phyloP scores from a whole-genome alignment of 2,888 invertebrate genomes.

The Torymus texanus region DNA sequence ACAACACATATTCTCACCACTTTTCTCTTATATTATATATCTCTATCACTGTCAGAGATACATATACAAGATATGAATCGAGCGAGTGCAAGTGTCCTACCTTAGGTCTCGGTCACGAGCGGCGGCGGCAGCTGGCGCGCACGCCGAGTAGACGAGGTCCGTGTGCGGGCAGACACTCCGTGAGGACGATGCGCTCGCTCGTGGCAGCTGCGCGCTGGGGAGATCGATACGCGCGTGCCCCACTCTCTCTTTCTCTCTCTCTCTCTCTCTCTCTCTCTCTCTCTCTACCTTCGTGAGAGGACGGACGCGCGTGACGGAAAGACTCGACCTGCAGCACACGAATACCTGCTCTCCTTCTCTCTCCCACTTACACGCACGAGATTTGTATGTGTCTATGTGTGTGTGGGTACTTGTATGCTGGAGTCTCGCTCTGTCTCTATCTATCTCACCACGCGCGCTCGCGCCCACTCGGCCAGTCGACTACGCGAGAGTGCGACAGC shows the following conservation, averaged over 20 bases:
- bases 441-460: neutral
- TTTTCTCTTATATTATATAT: too few species aligned
- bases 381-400: too few species aligned
- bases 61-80: too few species aligned
- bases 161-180: neutral
- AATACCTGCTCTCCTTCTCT: neutral
- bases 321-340: too few species aligned
- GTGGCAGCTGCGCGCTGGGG: neutral
- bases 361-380: neutral
- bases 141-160: conserved; percentile 14
- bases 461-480: conserved; percentile 4
- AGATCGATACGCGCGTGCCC: conserved; percentile 41
- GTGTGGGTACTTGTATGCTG: too few species aligned
- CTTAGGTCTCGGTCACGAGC: neutral
- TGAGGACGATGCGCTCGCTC: neutral
- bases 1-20: too few species aligned
- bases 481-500: conserved; percentile 32
- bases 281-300: neutral
- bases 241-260: neutral
- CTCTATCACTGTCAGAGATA: too few species aligned
- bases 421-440: too few species aligned
- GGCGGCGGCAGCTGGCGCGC: neutral
- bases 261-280: conserved; percentile 9
- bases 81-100: too few species aligned
- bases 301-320: too few species aligned